These are phyloP conservation scores for Amiota communis DNA, from an alignment of 2,888 invertebrate genomes.

Conservation along the genomic window DNA sequence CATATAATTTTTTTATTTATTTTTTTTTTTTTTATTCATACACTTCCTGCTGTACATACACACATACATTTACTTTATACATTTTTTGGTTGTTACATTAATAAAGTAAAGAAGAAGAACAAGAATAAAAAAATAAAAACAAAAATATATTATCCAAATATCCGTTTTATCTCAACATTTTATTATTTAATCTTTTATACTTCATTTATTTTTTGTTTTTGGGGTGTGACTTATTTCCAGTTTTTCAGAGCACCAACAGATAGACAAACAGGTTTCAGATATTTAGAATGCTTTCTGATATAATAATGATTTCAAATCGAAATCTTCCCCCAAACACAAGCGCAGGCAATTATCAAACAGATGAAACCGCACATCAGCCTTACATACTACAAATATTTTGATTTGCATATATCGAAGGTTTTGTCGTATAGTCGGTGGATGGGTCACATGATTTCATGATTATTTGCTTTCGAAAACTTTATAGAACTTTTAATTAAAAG, in stretches of 20 bases:
- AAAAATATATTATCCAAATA: no score
- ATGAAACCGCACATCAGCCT: background rate
- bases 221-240: constrained; percentile 14
- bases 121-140: no score
- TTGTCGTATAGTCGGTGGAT: no score
- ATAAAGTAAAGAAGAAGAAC: no score
- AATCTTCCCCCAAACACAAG: background rate
- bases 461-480: no score
- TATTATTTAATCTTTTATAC: background rate
- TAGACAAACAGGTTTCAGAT: constrained; percentile 4
- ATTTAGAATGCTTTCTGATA: background rate
- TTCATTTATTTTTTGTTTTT: background rate
- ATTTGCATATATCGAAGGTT: constrained; percentile 10
- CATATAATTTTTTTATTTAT: background rate
- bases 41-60: no score
- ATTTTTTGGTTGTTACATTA: no score
- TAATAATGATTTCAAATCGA: background rate
- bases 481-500: no score
- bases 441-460: no score
- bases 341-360: no score
- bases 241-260: background rate
- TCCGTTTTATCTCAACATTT: background rate
- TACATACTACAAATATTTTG: no score
- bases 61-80: no score
- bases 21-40: background rate